Evolutionary conservation across 23 tunicate genomes (phyloP), one percentile per base, ranked within the genome.

Genomic region (Ciona savignyi): DNA sequence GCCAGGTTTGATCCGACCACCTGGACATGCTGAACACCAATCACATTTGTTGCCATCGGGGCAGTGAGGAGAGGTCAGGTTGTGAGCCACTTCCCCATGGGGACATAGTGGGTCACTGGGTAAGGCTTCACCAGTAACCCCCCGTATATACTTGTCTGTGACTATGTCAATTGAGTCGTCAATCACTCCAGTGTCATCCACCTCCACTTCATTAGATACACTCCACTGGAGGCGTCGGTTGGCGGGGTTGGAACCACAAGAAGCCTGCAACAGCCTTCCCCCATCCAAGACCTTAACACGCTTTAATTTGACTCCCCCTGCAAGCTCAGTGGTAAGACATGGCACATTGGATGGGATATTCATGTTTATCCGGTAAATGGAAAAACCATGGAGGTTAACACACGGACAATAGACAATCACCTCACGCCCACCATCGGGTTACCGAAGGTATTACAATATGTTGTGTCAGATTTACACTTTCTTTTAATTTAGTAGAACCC

Each of bases 21-120:
- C 77, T 23, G 66, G 65, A 27, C 77, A 73, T 19, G 66, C 77
- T 4, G 48, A 35, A 30, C 77, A 73, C 77, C 29, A 28, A 23
- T 48, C 30, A 0, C 77, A 69, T 28, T 32, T 33, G 49, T 69
- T 25, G 51, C 25, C 25, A n/a, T 69, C 9, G 25, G 73, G 66
- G 27, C 77, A 73, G n/a, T n/a, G n/a, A 2, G 65, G 65, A 33
- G 51, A 30, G 11, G 77, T 49, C 19, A 73, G 66, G 29, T 24
- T 27, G 29, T 73, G 66, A 27, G 28, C 51, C 1, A 73, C 3
- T n/a, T 60, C 48, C 27, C 32, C 51, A 0, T 26, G 25, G 0
- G 77, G 77, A 23, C 77, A 73, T 3, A 27, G 28, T 15, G 48
- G 48, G 22, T 33, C 33, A 65, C 65, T 30, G 77, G 66, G 27